Evolutionary conservation across 2,797 vertebrate species (phyloP).

Genomic region (Malurus splendens): DNA sequence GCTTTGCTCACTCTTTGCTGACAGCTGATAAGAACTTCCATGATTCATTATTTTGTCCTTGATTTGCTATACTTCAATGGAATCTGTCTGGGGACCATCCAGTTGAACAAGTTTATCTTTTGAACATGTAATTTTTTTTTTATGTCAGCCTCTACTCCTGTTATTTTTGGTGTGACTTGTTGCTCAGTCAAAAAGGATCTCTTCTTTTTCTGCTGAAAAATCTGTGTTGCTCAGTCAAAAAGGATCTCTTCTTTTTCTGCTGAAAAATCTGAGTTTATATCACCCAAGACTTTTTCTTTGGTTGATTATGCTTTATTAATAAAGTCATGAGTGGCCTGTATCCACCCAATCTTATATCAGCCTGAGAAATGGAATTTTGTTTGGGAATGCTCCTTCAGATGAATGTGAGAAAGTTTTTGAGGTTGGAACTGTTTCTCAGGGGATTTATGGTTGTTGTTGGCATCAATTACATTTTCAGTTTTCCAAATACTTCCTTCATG

Average conservation of each 20-base stretch:
- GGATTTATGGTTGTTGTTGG: accelerated
- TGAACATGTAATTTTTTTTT: background rate
- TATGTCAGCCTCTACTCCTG: background rate
- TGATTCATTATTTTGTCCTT: constrained; percentile 29
- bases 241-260: background rate
- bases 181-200: background rate
- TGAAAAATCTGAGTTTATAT: background rate
- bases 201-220: background rate
- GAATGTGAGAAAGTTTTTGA: background rate
- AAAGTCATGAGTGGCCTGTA: background rate
- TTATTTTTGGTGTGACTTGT: background rate
- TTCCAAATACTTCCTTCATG: background rate
- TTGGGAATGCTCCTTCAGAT: background rate
- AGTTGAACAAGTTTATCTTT: background rate
- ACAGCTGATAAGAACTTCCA: background rate
- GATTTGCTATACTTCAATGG: background rate
- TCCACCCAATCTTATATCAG: background rate
- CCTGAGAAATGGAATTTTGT: background rate
- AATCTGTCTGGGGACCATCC: background rate
- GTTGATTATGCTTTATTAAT: background rate
- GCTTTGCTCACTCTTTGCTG: background rate
- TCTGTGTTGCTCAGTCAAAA: background rate
- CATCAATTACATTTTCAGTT: background rate
- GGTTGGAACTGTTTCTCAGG: background rate
- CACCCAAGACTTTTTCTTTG: background rate